A percentile compares a stretch with the other conserved stretches of the same genome.
Conservation (phyloP, 2,113 vertebrate species). For the Neolamprologus caudopunctatus region DNA sequence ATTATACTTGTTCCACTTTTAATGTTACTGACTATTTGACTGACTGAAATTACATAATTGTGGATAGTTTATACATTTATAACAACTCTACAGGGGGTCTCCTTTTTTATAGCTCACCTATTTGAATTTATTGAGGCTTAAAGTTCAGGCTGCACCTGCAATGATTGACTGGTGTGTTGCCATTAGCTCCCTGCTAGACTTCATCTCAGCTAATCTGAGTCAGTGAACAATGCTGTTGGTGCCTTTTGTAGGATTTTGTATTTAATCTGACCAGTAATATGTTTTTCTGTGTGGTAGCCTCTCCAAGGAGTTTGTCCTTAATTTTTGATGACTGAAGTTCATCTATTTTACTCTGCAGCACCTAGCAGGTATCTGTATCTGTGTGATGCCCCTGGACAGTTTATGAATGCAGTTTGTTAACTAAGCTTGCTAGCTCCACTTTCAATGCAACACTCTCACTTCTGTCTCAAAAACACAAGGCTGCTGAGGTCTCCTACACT, state of each 20-base stretch:
- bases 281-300: neutral
- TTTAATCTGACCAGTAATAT: neutral
- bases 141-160: neutral
- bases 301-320: neutral
- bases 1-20: neutral
- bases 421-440: neutral
- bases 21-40: neutral
- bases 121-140: neutral
- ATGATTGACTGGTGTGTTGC: neutral
- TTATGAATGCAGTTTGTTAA: neutral
- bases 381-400: neutral
- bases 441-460: neutral
- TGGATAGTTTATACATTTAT: neutral
- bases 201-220: neutral
- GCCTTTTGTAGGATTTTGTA: neutral
- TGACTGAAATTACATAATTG: neutral
- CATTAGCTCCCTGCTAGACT: neutral
- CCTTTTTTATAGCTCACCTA: neutral
- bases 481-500: neutral
- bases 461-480: neutral
- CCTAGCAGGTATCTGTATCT: neutral
- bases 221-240: neutral
- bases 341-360: neutral
- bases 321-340: neutral
- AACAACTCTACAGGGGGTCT: neutral